Base-by-base conservation (phyloP, 2,888 invertebrate species). In the Argyresthia albistria region DNA sequence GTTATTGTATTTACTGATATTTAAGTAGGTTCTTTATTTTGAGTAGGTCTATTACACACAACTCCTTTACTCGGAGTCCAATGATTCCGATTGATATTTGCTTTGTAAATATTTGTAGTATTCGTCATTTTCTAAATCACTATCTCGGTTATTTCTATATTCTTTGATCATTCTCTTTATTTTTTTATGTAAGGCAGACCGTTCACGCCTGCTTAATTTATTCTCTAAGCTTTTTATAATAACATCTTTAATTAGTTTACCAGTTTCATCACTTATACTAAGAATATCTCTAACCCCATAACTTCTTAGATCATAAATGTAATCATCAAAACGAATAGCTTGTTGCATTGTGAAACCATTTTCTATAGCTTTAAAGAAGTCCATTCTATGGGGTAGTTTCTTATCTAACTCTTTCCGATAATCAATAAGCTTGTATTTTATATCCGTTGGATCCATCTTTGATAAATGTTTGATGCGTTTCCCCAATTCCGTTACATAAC, bases 321-420 rank as follows among this genome's bases (percentile, higher is more conserved):
- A 82, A 54, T 80, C 72, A 0, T 64, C 59, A 35, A 82, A 80
- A 0, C 56, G 15, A 11, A 63, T 46, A 8, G 61, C 63, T 54
- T 82, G 66, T 53, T 57, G 57, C 15, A 67, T 47, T 15, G 69
- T 76, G 46, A 75, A 76, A 9, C 67, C 56, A 1, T 62, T 56
- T 50, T 76, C 67, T 60, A 82, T 73, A 3, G 65, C 60, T n/a
- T 65, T 46, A 11, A 82, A 50, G 52, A 83, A 82, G 0, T 56
- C 60, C 1, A 39, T 57, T 52, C 61, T 58, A 6, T 53, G 46
- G 0, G 64, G 64, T 11, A 58, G 43, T 8, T 60, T 56, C 2
- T 61, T 60, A 1, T 67, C 50, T 1, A 70, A 57, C 14, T 67
- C 59, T 1, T 59, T 37, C 46, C 58, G 58, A 42, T 69, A 74